Evolutionary conservation across 2,113 vertebrate species (phyloP).

Genomic region (Lichenostomus cassidix): DNA sequence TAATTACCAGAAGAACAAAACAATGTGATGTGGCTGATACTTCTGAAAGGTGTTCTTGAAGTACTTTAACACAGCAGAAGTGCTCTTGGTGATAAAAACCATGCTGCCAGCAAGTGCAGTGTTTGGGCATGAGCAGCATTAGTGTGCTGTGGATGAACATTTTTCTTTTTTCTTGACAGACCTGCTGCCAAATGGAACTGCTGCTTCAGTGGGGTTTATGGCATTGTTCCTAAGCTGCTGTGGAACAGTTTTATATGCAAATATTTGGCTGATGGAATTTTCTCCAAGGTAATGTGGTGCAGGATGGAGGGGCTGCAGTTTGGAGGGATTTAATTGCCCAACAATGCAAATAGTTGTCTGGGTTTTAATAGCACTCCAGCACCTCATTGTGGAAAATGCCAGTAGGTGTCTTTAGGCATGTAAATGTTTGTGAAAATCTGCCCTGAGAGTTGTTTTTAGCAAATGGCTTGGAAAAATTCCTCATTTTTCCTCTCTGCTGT

Average conservation of each 20-base stretch:
- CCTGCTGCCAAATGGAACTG: neutral
- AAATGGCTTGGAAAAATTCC: neutral
- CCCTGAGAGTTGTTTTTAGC: neutral
- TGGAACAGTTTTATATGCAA: neutral
- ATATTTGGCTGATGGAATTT: neutral
- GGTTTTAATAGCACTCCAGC: neutral
- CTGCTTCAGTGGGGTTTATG: neutral
- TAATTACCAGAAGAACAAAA: neutral
- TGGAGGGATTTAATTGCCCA: neutral
- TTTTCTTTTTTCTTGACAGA: neutral
- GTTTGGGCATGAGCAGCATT: neutral
- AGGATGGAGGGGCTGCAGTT: neutral
- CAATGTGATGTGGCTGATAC: neutral
- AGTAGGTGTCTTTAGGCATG: neutral
- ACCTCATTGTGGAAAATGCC: neutral
- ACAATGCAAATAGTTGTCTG: neutral
- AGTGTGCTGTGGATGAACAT: neutral
- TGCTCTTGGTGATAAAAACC: neutral
- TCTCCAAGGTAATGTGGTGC: neutral
- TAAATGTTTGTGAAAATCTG: neutral
- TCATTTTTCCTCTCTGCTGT: neutral
- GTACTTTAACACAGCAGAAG: neutral
- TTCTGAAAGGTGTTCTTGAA: neutral
- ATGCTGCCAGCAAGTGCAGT: accelerated
- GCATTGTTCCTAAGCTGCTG: neutral